These are phyloP conservation scores for Sylvilagus bachmani DNA, from an alignment of 2,113 vertebrate genomes.

Conservation along the genomic window DNA sequence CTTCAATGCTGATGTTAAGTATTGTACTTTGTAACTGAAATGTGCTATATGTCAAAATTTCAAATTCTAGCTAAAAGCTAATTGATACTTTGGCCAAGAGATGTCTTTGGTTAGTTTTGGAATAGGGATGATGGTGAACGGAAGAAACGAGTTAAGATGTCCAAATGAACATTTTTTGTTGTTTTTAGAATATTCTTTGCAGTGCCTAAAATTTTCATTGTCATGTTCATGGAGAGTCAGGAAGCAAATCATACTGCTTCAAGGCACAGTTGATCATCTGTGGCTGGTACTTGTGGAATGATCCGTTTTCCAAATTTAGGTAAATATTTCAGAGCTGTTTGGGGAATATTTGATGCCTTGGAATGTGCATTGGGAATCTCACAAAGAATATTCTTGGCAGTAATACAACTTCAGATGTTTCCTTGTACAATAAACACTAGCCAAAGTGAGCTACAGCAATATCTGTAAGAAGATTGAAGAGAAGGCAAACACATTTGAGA, in stretches of 20 bases:
- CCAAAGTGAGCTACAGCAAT: neutral
- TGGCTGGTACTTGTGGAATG: neutral
- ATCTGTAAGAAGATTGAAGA: neutral
- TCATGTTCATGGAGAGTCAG: neutral
- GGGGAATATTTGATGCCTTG: neutral
- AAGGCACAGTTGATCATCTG: neutral
- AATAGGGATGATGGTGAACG: neutral
- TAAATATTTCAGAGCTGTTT: neutral
- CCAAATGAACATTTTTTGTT: too few species aligned
- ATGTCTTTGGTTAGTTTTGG: neutral
- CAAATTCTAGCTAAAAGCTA: neutral
- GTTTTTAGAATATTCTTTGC: neutral
- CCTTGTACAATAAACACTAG: neutral
- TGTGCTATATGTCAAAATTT: neutral
- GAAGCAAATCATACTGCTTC: neutral
- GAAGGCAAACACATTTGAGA: neutral
- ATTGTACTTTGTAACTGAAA: conserved; percentile 20
- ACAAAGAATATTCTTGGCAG: neutral
- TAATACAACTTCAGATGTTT: neutral
- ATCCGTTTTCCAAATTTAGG: neutral
- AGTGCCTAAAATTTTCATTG: neutral
- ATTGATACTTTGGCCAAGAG: conserved; percentile 14
- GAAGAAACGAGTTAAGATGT: neutral
- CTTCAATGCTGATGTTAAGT: neutral
- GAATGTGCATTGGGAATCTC: neutral